These are phyloP conservation scores for Ammodytes dubius DNA, from an alignment of 2,113 vertebrate genomes.

Conservation along the genomic window DNA sequence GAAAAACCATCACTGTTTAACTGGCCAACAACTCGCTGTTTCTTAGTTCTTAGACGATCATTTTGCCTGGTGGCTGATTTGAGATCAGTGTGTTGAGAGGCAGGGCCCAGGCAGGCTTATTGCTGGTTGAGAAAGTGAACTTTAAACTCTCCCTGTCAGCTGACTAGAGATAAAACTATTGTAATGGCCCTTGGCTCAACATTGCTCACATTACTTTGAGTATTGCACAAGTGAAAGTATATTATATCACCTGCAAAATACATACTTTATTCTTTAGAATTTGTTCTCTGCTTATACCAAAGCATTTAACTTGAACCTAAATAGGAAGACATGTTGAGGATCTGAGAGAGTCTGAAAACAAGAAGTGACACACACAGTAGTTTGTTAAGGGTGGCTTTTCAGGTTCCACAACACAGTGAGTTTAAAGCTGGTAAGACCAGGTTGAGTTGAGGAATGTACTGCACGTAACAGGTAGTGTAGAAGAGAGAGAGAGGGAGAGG, in stretches of 20 bases:
- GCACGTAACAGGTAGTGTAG: constrained; percentile 54
- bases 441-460: constrained; percentile 69
- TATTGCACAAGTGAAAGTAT: neutral
- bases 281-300: neutral
- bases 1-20: too few relatives aligned
- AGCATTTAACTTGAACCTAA: neutral
- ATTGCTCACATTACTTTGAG: neutral
- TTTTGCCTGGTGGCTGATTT: neutral
- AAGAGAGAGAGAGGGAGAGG: constrained; percentile 52
- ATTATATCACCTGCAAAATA: neutral
- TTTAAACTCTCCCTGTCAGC: constrained; percentile 64
- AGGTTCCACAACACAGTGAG: constrained; percentile 66
- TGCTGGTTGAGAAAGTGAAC: constrained; percentile 49
- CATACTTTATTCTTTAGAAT: neutral
- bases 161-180: constrained; percentile 51
- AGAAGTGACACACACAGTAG: neutral
- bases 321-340: neutral
- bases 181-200: constrained; percentile 22
- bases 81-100: neutral
- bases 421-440: constrained; percentile 45
- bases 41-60: neutral
- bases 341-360: constrained; percentile 3
- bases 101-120: constrained; percentile 8
- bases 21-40: neutral
- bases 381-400: constrained; percentile 66